A percentile compares a stretch with the other conserved stretches of the same genome.
These are phyloP conservation scores for Strix uralensis DNA, from an alignment of 2,113 vertebrate genomes.

Conservation along the genomic window DNA sequence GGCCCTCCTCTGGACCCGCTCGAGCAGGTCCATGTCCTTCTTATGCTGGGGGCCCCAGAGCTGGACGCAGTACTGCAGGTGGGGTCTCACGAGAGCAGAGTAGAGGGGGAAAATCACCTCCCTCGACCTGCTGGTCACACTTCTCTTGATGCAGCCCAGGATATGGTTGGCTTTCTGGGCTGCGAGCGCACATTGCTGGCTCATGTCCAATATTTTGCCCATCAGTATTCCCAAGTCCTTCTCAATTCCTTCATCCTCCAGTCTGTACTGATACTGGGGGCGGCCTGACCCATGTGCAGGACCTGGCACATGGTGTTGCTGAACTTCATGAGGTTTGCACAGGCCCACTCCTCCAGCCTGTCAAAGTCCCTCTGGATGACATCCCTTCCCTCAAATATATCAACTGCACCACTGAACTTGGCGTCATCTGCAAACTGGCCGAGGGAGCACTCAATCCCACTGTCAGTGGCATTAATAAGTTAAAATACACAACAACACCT, in stretches of 20 bases:
- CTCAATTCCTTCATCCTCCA: background rate
- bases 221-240: background rate
- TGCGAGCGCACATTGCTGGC: accelerated
- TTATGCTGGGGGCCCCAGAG: background rate
- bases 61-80: background rate
- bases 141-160: background rate
- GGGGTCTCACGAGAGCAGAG: background rate
- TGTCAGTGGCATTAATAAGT: background rate
- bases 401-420: background rate
- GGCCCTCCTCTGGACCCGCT: accelerated
- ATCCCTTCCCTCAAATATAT: background rate
- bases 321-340: background rate
- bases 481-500: background rate
- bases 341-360: background rate
- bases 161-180: background rate
- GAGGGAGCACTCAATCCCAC: background rate
- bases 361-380: background rate
- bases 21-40: background rate
- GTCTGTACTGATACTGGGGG: background rate
- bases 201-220: accelerated
- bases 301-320: background rate
- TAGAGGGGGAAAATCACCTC: background rate
- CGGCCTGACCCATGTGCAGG: background rate
- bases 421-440: background rate
- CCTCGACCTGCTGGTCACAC: accelerated